Conservation (phyloP, 2,888 invertebrate species). For the Lepeophtheirus nordmannii region DNA sequence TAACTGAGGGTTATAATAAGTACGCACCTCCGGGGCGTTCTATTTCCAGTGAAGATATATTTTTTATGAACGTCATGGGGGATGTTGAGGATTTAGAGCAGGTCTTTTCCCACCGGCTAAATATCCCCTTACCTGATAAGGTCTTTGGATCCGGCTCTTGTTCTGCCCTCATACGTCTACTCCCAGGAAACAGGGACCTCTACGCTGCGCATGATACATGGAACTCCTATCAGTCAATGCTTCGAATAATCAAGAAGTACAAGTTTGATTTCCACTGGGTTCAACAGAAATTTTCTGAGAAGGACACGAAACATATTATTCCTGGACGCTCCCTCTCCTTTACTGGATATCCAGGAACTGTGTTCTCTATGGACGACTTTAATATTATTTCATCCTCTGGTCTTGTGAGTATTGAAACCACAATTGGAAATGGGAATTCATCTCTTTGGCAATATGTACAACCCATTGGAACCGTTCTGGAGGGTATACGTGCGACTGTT, state of each 20-base stretch:
- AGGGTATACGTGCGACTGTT: constrained; percentile 58
- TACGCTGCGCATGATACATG: constrained; percentile 66
- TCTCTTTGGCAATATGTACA: constrained; percentile 52
- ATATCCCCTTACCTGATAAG: constrained; percentile 19
- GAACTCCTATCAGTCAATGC: constrained; percentile 59
- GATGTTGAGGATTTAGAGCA: constrained; percentile 54
- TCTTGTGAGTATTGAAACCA: constrained; percentile 57
- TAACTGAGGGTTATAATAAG: constrained; percentile 56
- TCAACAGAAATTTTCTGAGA: constrained; percentile 18
- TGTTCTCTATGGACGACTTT: constrained; percentile 37
- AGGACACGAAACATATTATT: constrained; percentile 36
- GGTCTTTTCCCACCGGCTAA: constrained; percentile 28
- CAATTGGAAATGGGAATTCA: constrained; percentile 55
- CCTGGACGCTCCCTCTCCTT: constrained; percentile 18
- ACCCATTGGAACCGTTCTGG: constrained; percentile 47
- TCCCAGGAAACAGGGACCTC: constrained; percentile 44
- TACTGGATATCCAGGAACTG: constrained; percentile 24
- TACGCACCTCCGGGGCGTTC: constrained; percentile 45
- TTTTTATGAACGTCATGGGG: constrained; percentile 55
- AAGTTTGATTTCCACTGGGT: constrained; percentile 49
- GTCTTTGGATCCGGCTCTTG: constrained; percentile 43
- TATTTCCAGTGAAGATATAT: constrained; percentile 30
- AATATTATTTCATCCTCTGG: constrained; percentile 38
- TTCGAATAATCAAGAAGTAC: constrained; percentile 66
- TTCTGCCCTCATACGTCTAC: constrained; percentile 49